Evolutionary conservation across 2,113 vertebrate species (phyloP).

Genomic region (Holacanthus passer): DNA sequence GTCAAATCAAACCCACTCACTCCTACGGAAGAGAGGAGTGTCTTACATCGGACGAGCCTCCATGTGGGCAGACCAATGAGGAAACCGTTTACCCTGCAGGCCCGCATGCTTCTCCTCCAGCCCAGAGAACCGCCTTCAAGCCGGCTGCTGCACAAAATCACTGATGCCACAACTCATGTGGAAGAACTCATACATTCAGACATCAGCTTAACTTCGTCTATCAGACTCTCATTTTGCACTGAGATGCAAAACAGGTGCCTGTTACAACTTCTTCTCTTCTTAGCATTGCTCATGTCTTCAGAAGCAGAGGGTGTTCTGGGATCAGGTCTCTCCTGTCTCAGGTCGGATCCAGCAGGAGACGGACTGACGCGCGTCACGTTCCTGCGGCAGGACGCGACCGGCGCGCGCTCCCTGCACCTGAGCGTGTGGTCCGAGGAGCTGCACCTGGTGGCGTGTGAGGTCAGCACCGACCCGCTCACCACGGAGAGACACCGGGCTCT

Average conservation of each 20-base stretch:
- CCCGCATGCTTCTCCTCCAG: neutral
- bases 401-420: slow-evolving; percentile 66
- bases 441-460: slow-evolving; percentile 72
- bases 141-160: neutral
- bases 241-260: slow-evolving; percentile 55
- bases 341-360: neutral
- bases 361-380: slow-evolving; percentile 59
- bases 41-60: slow-evolving; percentile 49
- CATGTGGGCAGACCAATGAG: slow-evolving; percentile 39
- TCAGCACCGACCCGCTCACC: slow-evolving; percentile 23
- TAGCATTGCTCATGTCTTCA: slow-evolving; percentile 23
- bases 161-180: neutral
- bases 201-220: neutral
- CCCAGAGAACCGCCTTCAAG: neutral
- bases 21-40: neutral
- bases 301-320: slow-evolving; percentile 8
- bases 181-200: neutral
- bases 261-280: slow-evolving; percentile 12
- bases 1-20: neutral
- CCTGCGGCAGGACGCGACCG: slow-evolving; percentile 33
- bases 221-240: neutral
- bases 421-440: slow-evolving; percentile 78
- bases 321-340: slow-evolving; percentile 70
- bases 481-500: slow-evolving; percentile 56
- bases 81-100: neutral